A percentile compares a stretch with the other conserved stretches of the same genome.
Evolutionary conservation across 1,140 invertebrate species (phyloP).

Genomic region (Mactra quadrangularis): DNA sequence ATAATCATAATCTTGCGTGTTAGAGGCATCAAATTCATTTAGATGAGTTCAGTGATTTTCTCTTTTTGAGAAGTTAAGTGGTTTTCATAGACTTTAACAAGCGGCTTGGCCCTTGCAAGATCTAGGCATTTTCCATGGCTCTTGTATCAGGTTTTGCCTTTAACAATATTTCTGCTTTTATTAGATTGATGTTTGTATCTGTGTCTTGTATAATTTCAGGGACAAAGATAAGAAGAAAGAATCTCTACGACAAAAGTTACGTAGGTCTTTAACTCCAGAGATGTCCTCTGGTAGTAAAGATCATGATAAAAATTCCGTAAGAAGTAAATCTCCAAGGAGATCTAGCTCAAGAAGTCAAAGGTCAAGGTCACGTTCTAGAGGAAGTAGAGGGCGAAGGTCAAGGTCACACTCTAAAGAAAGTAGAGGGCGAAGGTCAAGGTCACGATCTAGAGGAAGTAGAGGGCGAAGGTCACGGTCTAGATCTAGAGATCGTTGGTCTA

Average conservation of each 20-base stretch:
- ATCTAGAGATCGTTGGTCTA: constrained; percentile 34
- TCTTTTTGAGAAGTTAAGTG: too few relatives aligned
- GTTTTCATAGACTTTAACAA: too few relatives aligned
- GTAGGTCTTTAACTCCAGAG: constrained; percentile 33
- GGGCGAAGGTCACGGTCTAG: constrained; percentile 28
- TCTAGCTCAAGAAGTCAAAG: constrained; percentile 5
- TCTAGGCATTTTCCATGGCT: too few relatives aligned
- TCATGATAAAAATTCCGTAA: background rate
- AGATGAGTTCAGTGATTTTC: too few relatives aligned
- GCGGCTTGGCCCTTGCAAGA: too few relatives aligned
- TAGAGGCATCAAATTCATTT: too few relatives aligned
- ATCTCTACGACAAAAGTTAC: constrained; percentile 28
- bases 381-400: background rate
- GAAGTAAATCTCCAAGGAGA: constrained; percentile 12
- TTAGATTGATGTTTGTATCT: too few relatives aligned
- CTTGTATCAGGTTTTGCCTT: too few relatives aligned
- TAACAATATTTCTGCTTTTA: too few relatives aligned
- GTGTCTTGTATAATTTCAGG: constrained; percentile 36
- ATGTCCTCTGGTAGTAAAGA: constrained; percentile 28
- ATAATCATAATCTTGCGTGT: too few relatives aligned
- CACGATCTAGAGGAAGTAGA: constrained; percentile 38
- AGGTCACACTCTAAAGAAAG: constrained; percentile 31
- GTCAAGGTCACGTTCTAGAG: constrained; percentile 28
- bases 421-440: constrained; percentile 34
- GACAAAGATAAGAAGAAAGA: constrained; percentile 31